Evolutionary conservation across 2,888 invertebrate genomes (phyloP), one percentile per base, ranked within the genome.

Genomic region (Panzeria rudis): DNA sequence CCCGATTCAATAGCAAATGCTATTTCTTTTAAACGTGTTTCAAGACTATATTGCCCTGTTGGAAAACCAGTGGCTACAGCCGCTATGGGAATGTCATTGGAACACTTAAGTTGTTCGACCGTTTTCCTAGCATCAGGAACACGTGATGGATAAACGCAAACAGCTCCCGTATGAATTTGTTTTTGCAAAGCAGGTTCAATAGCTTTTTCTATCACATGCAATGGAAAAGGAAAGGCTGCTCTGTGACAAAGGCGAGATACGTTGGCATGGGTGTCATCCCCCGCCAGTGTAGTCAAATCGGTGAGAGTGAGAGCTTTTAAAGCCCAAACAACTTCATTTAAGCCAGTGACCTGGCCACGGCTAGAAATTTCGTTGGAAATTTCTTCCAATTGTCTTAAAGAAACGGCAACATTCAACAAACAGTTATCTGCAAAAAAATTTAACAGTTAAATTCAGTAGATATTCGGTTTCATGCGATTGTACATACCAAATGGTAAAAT

Each of bases 11-110:
- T 95, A 0, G 98, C 97, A 90, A 94, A 94, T 86, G 94, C 92
- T 23, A 99, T 98, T 93, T 99, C 99, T 68, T 95, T 93, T 8
- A 99, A 91, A 71, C 98, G 95, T 3, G 96, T 95, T 89, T 95
- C 92, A 64, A 99, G 89, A 0, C 96, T 95, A 90, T 96, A 97
- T 89, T 98, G 96, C 0, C 99, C 99, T 81, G 96, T 95, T 13
- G 99, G 99, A 93, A 99, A 99, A 11, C 98, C 99, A 38, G 97
- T 98, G 17, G 99, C 99, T 87, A 99, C 99, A 88, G 97, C 95
- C 47, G 97, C 98, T 87, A 98, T 95, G 87, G 95, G 95, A 69
- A 98, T 94, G 79, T 94, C 92, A 7, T 93, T 91, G 17, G 91
- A 87, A 69, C 94, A 93, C 7, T 94, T 93, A 87, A 95, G 92